Evolutionary conservation across 2,888 invertebrate species (phyloP).

Genomic region (Agrotis segetum): DNA sequence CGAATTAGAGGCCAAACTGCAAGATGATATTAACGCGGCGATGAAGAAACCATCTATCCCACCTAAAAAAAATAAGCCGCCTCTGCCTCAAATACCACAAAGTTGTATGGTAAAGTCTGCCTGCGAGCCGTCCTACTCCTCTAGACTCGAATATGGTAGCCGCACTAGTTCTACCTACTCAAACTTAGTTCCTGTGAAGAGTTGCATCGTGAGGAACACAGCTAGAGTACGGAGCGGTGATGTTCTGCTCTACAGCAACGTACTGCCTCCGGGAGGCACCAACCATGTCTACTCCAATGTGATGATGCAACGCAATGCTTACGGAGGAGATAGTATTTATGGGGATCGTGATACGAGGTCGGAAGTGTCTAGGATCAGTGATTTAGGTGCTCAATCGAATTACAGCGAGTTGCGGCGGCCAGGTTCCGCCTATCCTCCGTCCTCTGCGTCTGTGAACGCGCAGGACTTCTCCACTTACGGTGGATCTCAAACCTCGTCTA

Average conservation of each 20-base stretch:
- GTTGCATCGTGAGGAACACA: slow-evolving; percentile 87
- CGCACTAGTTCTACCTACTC: slow-evolving; percentile 88
- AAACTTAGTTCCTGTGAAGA: slow-evolving; percentile 89
- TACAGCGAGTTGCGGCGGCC: slow-evolving; percentile 92
- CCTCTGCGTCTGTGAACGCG: slow-evolving; percentile 87
- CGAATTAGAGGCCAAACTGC: slow-evolving; percentile 87
- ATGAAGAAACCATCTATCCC: slow-evolving; percentile 88
- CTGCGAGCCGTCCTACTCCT: slow-evolving; percentile 95
- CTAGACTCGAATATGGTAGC: slow-evolving; percentile 91
- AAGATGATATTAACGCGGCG: slow-evolving; percentile 88
- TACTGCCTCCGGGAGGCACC: slow-evolving; percentile 88
- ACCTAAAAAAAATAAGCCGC: slow-evolving; percentile 87
- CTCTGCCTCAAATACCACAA: slow-evolving; percentile 93
- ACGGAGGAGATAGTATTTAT: slow-evolving; percentile 88
- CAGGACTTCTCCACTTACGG: slow-evolving; percentile 91
- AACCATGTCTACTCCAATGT: slow-evolving; percentile 89
- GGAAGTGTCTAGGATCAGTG: slow-evolving; percentile 87
- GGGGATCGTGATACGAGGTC: slow-evolving; percentile 84
- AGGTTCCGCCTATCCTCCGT: slow-evolving; percentile 90
- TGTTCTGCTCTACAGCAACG: slow-evolving; percentile 86
- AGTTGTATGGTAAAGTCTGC: slow-evolving; percentile 94
- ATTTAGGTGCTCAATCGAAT: slow-evolving; percentile 91
- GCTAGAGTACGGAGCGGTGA: slow-evolving; percentile 84
- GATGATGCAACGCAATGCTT: slow-evolving; percentile 86
- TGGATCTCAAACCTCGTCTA: slow-evolving; percentile 92